Percentiles rank a stretch among this genome's conserved stretches.
These are phyloP conservation scores for Leucozona laternaria DNA, from an alignment of 2,888 invertebrate species.

Conservation along the genomic window DNA sequence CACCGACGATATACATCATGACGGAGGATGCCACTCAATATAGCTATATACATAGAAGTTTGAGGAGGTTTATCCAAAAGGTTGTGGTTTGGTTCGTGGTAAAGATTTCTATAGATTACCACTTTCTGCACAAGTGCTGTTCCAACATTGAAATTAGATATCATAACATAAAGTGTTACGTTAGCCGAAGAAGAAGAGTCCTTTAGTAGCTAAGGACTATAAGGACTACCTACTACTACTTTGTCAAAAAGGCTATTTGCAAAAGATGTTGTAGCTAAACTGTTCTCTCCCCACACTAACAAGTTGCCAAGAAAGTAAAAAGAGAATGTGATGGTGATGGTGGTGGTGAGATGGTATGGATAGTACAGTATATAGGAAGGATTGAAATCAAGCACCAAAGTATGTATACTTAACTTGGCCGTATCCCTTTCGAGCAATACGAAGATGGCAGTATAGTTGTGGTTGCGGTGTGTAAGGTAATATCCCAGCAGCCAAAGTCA, in stretches of 20 bases:
- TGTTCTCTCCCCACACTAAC: slow-evolving; percentile 32
- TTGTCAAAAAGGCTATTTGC: slow-evolving; percentile 70
- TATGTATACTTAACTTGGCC: slow-evolving; percentile 38
- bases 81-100: slow-evolving; percentile 36
- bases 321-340: not conserved
- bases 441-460: slow-evolving; percentile 26
- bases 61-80: slow-evolving; percentile 37
- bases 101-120: slow-evolving; percentile 54
- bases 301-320: slow-evolving; percentile 7
- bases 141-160: slow-evolving; percentile 75
- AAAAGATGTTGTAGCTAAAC: slow-evolving; percentile 68
- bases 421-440: slow-evolving; percentile 53
- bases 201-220: slow-evolving; percentile 63
- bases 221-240: slow-evolving; percentile 30
- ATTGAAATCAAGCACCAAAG: slow-evolving; percentile 58
- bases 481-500: slow-evolving; percentile 49
- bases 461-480: slow-evolving; percentile 61
- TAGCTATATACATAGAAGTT: slow-evolving; percentile 13
- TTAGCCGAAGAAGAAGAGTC: slow-evolving; percentile 58
- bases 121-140: slow-evolving; percentile 74
- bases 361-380: not conserved
- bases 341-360: not conserved
- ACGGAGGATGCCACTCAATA: slow-evolving; percentile 7
- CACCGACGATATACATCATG: not conserved
- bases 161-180: slow-evolving; percentile 74